These are phyloP conservation scores for Bubo scandiacus DNA, from an alignment of 2,113 vertebrate genomes.

Conservation along the genomic window DNA sequence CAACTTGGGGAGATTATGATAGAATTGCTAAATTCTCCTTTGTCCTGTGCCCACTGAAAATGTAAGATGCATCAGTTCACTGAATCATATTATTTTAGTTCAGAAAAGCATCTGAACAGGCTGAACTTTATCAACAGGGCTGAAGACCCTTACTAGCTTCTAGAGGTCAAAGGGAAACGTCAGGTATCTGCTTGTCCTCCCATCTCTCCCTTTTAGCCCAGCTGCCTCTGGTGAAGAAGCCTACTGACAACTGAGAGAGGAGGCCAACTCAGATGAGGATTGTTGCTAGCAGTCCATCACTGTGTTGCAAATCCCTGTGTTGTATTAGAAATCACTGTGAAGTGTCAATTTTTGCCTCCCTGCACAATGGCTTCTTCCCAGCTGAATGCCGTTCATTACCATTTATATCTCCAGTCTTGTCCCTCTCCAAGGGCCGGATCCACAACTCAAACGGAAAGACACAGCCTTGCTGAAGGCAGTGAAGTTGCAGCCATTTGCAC, in stretches of 20 bases:
- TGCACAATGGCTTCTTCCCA: not conserved
- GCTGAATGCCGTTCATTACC: not conserved
- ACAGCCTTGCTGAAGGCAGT: not conserved
- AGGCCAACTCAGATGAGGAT: rapidly evolving
- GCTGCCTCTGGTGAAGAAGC: not conserved
- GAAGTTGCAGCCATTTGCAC: not conserved
- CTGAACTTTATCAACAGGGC: not conserved
- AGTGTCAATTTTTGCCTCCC: not conserved
- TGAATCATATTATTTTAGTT: not conserved
- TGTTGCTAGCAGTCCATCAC: not conserved
- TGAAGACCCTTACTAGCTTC: not conserved
- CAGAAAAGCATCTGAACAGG: not conserved
- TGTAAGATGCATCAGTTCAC: not conserved
- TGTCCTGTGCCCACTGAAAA: not conserved
- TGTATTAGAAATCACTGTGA: not conserved
- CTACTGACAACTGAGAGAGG: not conserved
- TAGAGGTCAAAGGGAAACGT: not conserved
- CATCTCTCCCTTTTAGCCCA: not conserved
- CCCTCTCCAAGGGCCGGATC: not conserved
- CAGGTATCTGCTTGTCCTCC: not conserved
- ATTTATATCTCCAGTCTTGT: not conserved
- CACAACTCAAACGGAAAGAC: not conserved
- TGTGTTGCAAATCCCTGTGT: not conserved
- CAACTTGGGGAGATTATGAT: not conserved
- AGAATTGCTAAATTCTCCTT: not conserved